Conservation (phyloP, 2,113 vertebrate species). For the Tetraodon nigroviridis region DNA sequence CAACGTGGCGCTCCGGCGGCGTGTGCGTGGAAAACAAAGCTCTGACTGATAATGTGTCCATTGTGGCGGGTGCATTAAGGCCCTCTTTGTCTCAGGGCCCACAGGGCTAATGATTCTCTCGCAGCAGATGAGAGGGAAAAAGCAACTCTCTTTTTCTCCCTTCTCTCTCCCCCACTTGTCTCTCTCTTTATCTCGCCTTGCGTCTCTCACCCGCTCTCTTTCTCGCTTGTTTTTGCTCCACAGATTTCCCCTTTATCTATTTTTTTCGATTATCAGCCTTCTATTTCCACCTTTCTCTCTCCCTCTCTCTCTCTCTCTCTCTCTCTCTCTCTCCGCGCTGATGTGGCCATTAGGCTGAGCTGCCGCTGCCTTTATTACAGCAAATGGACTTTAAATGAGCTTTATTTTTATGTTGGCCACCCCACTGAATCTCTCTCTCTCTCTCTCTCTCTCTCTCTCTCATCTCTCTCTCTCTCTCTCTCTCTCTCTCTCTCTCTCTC, state of each 20-base stretch:
- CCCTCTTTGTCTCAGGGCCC: conserved; percentile 88
- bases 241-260: conserved; percentile 57
- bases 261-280: conserved; percentile 63
- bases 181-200: conserved; percentile 54
- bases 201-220: conserved; percentile 51
- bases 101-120: conserved; percentile 97
- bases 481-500: conserved; percentile 68
- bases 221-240: conserved; percentile 64
- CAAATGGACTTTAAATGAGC: conserved; percentile 94
- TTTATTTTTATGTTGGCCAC: conserved; percentile 85
- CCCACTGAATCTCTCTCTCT: conserved; percentile 81
- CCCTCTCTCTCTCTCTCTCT: conserved; percentile 80
- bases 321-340: conserved; percentile 85
- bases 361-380: conserved; percentile 88
- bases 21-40: conserved; percentile 84
- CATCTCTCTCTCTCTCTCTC: background rate
- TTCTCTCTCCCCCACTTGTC: conserved; percentile 49
- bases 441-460: conserved; percentile 3
- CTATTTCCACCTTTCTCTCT: conserved; percentile 70
- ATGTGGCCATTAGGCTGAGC: conserved; percentile 89
- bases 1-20: conserved; percentile 42
- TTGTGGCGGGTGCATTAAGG: conserved; percentile 91
- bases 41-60: conserved; percentile 85
- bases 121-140: conserved; percentile 93
- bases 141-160: conserved; percentile 62